Conservation (phyloP, 1,140 invertebrate genomes). For the Aphelenchoides besseyi region DNA sequence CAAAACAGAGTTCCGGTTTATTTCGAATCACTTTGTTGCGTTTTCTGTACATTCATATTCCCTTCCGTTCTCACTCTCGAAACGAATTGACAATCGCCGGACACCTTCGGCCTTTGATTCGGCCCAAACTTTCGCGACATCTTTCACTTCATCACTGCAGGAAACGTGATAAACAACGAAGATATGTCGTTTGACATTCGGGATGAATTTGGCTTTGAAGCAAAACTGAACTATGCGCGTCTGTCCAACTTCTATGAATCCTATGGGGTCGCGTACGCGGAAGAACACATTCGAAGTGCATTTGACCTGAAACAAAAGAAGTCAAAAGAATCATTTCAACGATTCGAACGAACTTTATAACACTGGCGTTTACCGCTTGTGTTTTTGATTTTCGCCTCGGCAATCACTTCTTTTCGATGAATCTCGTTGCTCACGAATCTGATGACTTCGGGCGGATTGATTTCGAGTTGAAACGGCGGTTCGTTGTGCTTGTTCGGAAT, state of each 20-base stretch:
- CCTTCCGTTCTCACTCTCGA: conserved; percentile 12
- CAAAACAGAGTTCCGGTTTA: background rate
- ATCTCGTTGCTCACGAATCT: conserved; percentile 22
- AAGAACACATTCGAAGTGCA: conserved; percentile 41
- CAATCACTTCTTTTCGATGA: conserved; percentile 2
- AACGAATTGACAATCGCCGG: background rate
- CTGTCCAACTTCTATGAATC: conserved; percentile 27
- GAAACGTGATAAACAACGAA: conserved; percentile 35
- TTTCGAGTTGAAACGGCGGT: conserved; percentile 26
- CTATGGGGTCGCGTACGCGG: conserved; percentile 37
- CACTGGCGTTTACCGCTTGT: conserved; percentile 30
- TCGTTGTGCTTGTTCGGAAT: conserved; percentile 26
- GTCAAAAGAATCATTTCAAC: background rate
- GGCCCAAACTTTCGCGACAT: conserved; percentile 21
- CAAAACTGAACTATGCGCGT: conserved; percentile 19
- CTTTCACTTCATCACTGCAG: conserved; percentile 13
- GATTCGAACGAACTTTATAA: conserved; percentile 16
- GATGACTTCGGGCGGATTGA: conserved; percentile 24
- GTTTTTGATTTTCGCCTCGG: conserved; percentile 30
- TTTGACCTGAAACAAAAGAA: conserved; percentile 32
- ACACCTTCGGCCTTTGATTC: conserved; percentile 20
- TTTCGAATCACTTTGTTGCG: background rate
- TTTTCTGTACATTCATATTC: background rate
- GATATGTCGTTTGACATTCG: conserved; percentile 27
- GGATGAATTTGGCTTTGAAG: conserved; percentile 25